These are phyloP conservation scores for Nezara viridula DNA, from an alignment of 2,888 invertebrate genomes.

Conservation along the genomic window DNA sequence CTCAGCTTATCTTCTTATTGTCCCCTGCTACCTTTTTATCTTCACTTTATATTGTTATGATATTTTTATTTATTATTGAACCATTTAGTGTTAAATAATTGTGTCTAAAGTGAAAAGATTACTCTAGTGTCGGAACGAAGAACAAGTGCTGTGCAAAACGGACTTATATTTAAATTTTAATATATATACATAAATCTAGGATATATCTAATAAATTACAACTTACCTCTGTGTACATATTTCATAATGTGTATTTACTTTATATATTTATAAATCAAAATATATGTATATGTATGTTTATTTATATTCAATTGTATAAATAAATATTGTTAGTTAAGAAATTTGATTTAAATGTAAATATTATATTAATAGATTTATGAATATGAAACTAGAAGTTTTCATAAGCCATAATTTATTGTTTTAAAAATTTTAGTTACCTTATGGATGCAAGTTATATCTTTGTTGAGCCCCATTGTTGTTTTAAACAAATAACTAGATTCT, in stretches of 20 bases:
- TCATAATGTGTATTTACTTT: slow-evolving; percentile 51
- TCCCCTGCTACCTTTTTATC: background rate
- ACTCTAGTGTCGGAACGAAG: slow-evolving; percentile 13
- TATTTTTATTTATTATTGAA: slow-evolving; percentile 44
- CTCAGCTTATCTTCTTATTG: slow-evolving; percentile 17
- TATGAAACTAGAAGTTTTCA: slow-evolving; percentile 40
- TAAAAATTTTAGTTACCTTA: slow-evolving; percentile 56
- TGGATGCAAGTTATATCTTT: slow-evolving; percentile 48
- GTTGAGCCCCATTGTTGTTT: slow-evolving; percentile 13
- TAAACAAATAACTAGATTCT: slow-evolving; percentile 32
- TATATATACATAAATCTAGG: slow-evolving; percentile 24
- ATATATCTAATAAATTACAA: slow-evolving; percentile 36
- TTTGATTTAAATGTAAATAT: slow-evolving; percentile 54
- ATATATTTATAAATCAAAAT: slow-evolving; percentile 39
- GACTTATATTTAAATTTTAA: slow-evolving; percentile 51
- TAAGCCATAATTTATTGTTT: slow-evolving; percentile 59
- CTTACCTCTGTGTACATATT: slow-evolving; percentile 47
- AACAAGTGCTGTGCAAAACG: slow-evolving; percentile 47
- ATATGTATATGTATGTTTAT: slow-evolving; percentile 55
- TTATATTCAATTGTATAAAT: slow-evolving; percentile 46
- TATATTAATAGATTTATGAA: slow-evolving; percentile 41
- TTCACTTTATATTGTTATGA: slow-evolving; percentile 6
- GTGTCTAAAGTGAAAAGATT: slow-evolving; percentile 39
- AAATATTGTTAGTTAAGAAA: slow-evolving; percentile 45
- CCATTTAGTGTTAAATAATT: slow-evolving; percentile 7